Conservation (phyloP, 2,888 invertebrate species). For the Phlogophora meticulosa region DNA sequence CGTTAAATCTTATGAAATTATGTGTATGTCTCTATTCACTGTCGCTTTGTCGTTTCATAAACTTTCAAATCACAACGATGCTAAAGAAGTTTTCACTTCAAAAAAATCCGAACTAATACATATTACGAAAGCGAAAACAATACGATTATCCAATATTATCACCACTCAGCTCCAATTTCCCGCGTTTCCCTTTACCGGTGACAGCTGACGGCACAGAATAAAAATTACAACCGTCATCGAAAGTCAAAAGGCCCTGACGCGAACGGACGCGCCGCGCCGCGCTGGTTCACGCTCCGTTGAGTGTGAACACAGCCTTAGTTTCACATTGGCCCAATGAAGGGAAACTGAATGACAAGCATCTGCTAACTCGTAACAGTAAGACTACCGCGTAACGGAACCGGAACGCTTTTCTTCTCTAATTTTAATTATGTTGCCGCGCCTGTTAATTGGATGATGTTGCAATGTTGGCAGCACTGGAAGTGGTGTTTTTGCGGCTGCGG, state of each 20-base stretch:
- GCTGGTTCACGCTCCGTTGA: constrained; percentile 46
- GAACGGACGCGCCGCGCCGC: constrained; percentile 18
- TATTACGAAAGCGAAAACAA: constrained; percentile 29
- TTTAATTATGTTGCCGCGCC: constrained; percentile 27
- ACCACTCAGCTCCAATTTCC: constrained; percentile 28
- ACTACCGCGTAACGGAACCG: constrained; percentile 35
- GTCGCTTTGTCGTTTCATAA: too few species aligned
- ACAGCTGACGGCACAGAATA: constrained; percentile 44
- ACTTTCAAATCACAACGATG: too few species aligned
- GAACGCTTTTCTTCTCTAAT: constrained; percentile 39
- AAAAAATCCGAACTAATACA: neutral
- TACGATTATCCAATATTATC: constrained; percentile 8
- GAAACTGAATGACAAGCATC: constrained; percentile 52
- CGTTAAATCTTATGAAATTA: too few species aligned
- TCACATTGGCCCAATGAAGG: constrained; percentile 62
- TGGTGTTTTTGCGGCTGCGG: constrained; percentile 30
- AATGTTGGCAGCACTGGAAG: constrained; percentile 27
- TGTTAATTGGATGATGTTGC: constrained; percentile 29
- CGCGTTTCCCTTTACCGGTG: constrained; percentile 39
- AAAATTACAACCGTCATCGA: constrained; percentile 63
- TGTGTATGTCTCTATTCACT: too few species aligned
- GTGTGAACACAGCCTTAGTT: constrained; percentile 57
- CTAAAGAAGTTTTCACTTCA: too few species aligned
- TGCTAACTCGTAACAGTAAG: constrained; percentile 45
- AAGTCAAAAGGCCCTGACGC: constrained; percentile 58